These are phyloP conservation scores for Sander lucioperca DNA, from an alignment of 2,113 vertebrate genomes.

Conservation along the genomic window DNA sequence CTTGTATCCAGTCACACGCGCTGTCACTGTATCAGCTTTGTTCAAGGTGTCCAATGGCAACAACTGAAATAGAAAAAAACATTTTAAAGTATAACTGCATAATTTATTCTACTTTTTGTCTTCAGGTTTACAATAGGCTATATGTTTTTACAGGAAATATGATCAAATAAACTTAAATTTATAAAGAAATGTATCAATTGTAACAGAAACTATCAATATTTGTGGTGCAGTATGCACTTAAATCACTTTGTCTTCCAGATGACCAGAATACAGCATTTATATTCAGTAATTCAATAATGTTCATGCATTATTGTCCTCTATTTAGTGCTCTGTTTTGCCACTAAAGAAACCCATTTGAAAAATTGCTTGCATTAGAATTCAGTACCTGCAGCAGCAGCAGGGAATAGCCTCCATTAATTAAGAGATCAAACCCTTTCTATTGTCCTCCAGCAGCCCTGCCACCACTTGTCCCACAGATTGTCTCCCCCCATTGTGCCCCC, in stretches of 20 bases:
- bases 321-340: constrained; percentile 40
- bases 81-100: neutral
- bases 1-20: constrained; percentile 39
- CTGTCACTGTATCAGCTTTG: constrained; percentile 40
- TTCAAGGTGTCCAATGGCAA: neutral
- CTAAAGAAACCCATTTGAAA: constrained; percentile 70
- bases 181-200: neutral
- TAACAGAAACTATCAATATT: constrained; percentile 13
- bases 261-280: constrained; percentile 49
- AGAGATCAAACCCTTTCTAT: constrained; percentile 83
- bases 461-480: constrained; percentile 74
- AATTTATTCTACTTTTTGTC: neutral
- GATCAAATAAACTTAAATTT: neutral
- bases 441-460: constrained; percentile 76
- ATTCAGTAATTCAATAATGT: no score
- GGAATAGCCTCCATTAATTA: constrained; percentile 84
- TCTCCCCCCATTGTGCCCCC: constrained; percentile 71
- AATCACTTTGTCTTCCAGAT: constrained; percentile 29
- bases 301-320: no score
- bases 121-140: neutral
- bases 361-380: constrained; percentile 79
- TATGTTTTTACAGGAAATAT: neutral
- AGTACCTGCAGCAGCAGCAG: constrained; percentile 79
- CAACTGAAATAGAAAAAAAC: neutral
- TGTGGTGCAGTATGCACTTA: constrained; percentile 10